Evolutionary conservation across 1,140 invertebrate species (phyloP), one percentile per base, ranked within the genome.

Genomic region (Pseudomyrmex gracilis): DNA sequence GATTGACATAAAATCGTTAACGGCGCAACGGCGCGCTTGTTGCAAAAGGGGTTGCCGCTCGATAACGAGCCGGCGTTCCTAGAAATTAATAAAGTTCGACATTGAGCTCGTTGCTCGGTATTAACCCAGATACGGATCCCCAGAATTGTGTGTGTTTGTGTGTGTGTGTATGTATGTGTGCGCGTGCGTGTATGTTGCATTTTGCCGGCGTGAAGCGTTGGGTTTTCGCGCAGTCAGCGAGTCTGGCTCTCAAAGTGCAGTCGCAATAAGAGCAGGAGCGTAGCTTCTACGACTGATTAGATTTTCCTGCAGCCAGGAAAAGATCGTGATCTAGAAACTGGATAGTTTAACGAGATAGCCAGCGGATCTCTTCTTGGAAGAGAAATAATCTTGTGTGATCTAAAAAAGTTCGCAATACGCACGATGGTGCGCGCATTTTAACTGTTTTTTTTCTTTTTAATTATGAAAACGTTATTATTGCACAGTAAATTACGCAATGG

Each of bases 1-100:
- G 64, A 77, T 91, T 89, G 91, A 91, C 90, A 90, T 88, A 89
- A 92, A 92, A 92, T 92, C 90, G 84, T 93, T 93, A 91, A 87
- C 82, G 22, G 45, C 34, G 24, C n/a, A 34, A 49, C 34, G 58
- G 73, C 63, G 58, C 57, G 64, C 22, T 53, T 5, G 77, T 12
- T 34, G 34, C 34, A 34, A 34, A 49, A 73, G 77, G 34, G 10
- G 47, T 71, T 70, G 4, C 24, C 24, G 55, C 53, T 78, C 74
- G 45, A 73, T 66, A 86, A 90, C 61, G 73, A 87, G 70, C 85
- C 66, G 17, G 17, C 78, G 45, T 82, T 43, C 20, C 71, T 66
- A 4, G n/a, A 83, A 91, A 89, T 89, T 91, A 90, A 88, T 86
- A 89, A 87, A 86, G 82, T 87, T 71, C 51, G 57, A 58, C 58